Conservation (phyloP, 2,888 invertebrate species). For the Listrodromus nycthemerus region DNA sequence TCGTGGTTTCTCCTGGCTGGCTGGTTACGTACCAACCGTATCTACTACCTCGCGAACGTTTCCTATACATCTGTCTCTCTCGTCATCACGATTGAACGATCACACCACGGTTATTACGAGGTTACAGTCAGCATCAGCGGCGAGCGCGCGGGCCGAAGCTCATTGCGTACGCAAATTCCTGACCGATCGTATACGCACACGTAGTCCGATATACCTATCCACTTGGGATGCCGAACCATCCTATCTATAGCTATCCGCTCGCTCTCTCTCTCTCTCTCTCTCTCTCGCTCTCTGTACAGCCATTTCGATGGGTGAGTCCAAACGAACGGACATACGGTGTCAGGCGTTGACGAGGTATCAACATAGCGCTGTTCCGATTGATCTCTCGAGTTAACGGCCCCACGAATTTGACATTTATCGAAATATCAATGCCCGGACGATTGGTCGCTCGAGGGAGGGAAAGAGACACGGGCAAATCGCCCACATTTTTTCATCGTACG, state of each 20-base stretch:
- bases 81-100: slow-evolving; percentile 58
- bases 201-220: slow-evolving; percentile 13
- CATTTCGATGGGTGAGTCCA: background rate
- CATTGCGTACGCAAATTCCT: slow-evolving; percentile 70
- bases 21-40: slow-evolving; percentile 26
- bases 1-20: slow-evolving; percentile 41
- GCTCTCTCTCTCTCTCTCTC: background rate
- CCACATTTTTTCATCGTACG: background rate
- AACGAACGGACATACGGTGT: slow-evolving; percentile 45
- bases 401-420: slow-evolving; percentile 24
- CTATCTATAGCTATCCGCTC: slow-evolving; percentile 9
- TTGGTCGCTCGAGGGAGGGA: background rate
- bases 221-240: background rate
- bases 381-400: slow-evolving; percentile 45
- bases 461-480: background rate
- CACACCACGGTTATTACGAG: slow-evolving; percentile 63
- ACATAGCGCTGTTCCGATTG: slow-evolving; percentile 40
- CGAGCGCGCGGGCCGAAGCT: slow-evolving; percentile 59
- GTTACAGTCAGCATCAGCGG: slow-evolving; percentile 34
- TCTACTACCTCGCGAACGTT: slow-evolving; percentile 21
- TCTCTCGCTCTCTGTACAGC: background rate
- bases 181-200: slow-evolving; percentile 33
- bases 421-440: background rate
- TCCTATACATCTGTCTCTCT: background rate
- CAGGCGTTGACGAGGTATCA: slow-evolving; percentile 58